Conservation (phyloP, 2,888 invertebrate genomes). For the Chrysodeixis includens region DNA sequence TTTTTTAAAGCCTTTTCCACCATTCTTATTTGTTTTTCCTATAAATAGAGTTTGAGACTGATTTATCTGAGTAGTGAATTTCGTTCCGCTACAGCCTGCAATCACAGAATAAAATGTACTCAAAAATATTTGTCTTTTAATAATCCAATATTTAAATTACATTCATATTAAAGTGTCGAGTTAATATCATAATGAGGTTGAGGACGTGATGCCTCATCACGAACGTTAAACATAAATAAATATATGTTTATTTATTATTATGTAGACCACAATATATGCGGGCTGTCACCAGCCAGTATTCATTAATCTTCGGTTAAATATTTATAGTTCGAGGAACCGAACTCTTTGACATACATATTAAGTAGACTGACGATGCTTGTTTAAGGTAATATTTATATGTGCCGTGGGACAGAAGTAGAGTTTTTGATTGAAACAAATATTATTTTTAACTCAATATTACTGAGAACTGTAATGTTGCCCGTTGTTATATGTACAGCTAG, state of each 20-base stretch:
- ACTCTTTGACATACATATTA: background rate
- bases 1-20: too few species aligned
- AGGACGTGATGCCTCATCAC: constrained; percentile 27
- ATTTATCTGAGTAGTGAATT: too few species aligned
- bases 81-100: too few species aligned
- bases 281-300: constrained; percentile 25
- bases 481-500: too few species aligned
- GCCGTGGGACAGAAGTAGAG: too few species aligned
- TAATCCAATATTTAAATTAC: background rate
- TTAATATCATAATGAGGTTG: constrained; percentile 32
- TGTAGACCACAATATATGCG: constrained; percentile 19
- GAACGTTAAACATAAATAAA: constrained; percentile 17
- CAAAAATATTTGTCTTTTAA: background rate
- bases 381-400: background rate
- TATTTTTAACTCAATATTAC: too few species aligned
- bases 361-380: background rate
- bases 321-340: constrained; percentile 13
- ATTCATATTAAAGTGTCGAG: constrained; percentile 1
- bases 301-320: constrained; percentile 39
- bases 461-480: too few species aligned
- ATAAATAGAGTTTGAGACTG: too few species aligned
- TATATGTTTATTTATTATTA: constrained; percentile 13
- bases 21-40: too few species aligned
- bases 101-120: too few species aligned
- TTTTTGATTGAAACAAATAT: too few species aligned